Conservation (phyloP, 2,113 vertebrate genomes). For the Plecturocebus donacophilus region DNA sequence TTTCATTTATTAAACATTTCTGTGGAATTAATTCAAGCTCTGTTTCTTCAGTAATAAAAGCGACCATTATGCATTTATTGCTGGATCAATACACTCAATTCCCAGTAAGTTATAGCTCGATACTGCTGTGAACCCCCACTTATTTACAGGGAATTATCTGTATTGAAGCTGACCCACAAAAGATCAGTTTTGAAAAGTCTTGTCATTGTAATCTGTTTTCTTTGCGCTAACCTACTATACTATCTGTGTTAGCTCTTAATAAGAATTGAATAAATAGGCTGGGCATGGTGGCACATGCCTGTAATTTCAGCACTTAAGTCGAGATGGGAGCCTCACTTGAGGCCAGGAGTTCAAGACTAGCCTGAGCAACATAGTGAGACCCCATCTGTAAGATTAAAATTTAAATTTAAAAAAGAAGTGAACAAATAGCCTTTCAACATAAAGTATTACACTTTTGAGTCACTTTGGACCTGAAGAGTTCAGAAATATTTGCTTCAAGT, state of each 20-base stretch:
- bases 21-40: slow-evolving; percentile 31
- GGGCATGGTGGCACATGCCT: too few species aligned
- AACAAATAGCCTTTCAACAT: background rate
- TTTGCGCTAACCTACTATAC: background rate
- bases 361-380: too few species aligned
- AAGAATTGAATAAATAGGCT: background rate
- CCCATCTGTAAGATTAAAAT: too few species aligned
- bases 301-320: too few species aligned
- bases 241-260: background rate
- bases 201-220: background rate
- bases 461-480: background rate
- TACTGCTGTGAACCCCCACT: background rate
- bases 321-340: too few species aligned
- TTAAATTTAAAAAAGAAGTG: background rate
- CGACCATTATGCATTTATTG: slow-evolving; percentile 35
- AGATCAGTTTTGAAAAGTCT: background rate
- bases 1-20: slow-evolving; percentile 50
- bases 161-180: background rate
- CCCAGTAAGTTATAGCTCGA: background rate
- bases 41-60: slow-evolving; percentile 54
- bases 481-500: slow-evolving; percentile 41
- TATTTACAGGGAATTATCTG: slow-evolving; percentile 20
- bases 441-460: slow-evolving; percentile 18
- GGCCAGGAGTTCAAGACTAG: too few species aligned
- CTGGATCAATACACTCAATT: background rate